Evolutionary conservation across 2,113 vertebrate species (phyloP).

Genomic region (Ia io): DNA sequence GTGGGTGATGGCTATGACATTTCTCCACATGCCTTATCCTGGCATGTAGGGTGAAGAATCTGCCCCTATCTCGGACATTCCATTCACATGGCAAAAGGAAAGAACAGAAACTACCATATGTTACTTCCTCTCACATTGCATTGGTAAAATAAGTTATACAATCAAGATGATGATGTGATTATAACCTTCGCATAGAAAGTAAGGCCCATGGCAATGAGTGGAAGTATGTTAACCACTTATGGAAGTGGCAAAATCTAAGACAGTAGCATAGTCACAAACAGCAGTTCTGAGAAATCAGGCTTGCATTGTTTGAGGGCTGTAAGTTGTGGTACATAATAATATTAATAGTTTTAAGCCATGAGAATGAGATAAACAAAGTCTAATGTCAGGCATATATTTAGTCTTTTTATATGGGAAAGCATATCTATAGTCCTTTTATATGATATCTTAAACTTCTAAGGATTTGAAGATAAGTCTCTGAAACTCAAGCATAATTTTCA

Average conservation of each 20-base stretch:
- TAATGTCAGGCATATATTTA: neutral
- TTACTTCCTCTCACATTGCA: neutral
- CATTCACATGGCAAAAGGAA: neutral
- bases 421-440: neutral
- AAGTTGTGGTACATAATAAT: neutral
- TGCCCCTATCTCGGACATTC: accelerated
- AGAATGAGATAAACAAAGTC: neutral
- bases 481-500: neutral
- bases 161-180: neutral
- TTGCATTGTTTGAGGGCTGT: neutral
- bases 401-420: neutral
- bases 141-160: neutral
- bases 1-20: neutral
- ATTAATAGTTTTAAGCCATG: neutral
- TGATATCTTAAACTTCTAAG: neutral
- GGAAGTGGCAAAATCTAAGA: neutral
- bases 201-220: neutral
- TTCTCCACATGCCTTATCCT: neutral
- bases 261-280: neutral
- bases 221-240: neutral
- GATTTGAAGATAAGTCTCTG: neutral
- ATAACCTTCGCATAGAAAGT: neutral
- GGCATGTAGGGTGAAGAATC: neutral
- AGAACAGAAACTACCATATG: neutral
- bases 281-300: neutral